Percentiles rank a stretch among this genome's conserved stretches.
Conservation (phyloP, 2,113 vertebrate genomes). For the Theropithecus gelada region DNA sequence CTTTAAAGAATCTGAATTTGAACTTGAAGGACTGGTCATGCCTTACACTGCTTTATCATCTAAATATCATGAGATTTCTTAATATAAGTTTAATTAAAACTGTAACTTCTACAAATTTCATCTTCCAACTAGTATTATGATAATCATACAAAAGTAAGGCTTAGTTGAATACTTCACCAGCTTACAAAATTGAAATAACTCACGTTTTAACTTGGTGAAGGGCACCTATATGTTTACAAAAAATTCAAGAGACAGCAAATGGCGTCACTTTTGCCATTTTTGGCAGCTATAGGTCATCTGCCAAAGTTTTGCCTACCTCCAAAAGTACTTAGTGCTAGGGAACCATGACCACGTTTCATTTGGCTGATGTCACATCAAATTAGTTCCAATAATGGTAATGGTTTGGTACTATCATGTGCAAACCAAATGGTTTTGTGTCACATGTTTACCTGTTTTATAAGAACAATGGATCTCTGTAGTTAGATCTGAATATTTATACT, state of each 20-base stretch:
- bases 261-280: neutral
- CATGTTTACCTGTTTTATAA: conserved; percentile 18
- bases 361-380: neutral
- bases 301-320: neutral
- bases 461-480: conserved; percentile 11
- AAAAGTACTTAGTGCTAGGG: neutral
- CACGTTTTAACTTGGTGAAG: conserved; percentile 4
- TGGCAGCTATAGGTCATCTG: neutral
- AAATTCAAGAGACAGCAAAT: neutral
- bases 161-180: neutral
- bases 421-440: neutral
- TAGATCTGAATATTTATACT: conserved; percentile 30
- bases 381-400: neutral
- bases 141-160: neutral
- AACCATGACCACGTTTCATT: neutral
- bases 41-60: neutral
- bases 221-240: neutral
- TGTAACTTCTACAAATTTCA: neutral
- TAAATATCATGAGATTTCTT: neutral
- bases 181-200: conserved; percentile 24
- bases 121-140: neutral
- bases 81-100: neutral
- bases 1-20: neutral
- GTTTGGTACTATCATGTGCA: neutral
- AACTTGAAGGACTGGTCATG: neutral